A percentile compares a stretch with the other conserved stretches of the same genome.
phyloP scores from a whole-genome alignment of 2,113 vertebrate genomes.

The Ariopsis seemanni region DNA sequence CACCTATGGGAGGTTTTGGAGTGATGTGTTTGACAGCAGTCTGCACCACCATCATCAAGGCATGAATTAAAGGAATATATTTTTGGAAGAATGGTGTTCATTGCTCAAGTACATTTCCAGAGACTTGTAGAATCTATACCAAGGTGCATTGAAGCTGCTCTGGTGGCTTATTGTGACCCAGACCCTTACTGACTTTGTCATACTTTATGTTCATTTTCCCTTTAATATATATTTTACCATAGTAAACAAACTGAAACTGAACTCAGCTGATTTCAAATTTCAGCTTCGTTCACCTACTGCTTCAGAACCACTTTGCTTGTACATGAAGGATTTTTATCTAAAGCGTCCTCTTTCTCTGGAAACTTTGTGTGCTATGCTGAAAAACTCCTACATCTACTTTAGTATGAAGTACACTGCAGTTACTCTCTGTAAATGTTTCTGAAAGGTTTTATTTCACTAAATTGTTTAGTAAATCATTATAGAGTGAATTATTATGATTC shows the following conservation, averaged over 20 bases:
- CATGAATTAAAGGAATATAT: not conserved
- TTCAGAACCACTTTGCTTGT: not conserved
- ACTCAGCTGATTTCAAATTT: not conserved
- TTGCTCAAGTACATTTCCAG: not conserved
- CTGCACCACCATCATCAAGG: not conserved
- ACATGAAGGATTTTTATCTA: not conserved
- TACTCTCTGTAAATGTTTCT: not conserved
- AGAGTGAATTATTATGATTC: not conserved
- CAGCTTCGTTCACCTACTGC: not conserved
- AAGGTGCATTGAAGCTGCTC: too few relatives aligned
- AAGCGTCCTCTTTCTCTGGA: not conserved
- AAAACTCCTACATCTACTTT: not conserved
- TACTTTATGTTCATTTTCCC: not conserved
- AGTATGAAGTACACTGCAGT: not conserved
- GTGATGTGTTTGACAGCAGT: not conserved
- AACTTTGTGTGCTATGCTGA: not conserved
- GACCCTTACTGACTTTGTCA: not conserved
- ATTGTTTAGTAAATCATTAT: not conserved
- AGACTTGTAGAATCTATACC: not conserved
- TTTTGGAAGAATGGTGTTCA: not conserved
- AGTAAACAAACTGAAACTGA: not conserved
- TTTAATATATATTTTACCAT: not conserved
- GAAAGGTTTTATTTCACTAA: not conserved
- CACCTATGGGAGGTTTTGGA: not conserved
- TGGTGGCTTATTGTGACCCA: not conserved